A percentile compares a stretch with the other conserved stretches of the same genome.
Conservation (phyloP, 2,888 invertebrate genomes). For the Sipha maydis region DNA sequence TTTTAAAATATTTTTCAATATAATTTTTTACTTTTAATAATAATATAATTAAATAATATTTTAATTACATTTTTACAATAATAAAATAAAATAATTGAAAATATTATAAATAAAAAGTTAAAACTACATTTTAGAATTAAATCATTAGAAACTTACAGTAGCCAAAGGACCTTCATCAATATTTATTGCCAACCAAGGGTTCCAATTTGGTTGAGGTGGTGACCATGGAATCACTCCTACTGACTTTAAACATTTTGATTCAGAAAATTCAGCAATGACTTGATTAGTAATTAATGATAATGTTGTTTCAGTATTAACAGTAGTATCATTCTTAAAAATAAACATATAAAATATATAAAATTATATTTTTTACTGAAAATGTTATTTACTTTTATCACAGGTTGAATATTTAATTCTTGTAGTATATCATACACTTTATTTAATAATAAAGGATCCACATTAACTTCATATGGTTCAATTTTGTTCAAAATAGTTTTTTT, state of each 20-base stretch:
- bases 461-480: constrained; percentile 82
- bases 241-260: constrained; percentile 71
- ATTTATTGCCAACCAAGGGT: constrained; percentile 95
- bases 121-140: not conserved
- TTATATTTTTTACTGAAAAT: not conserved
- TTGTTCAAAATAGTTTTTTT: constrained; percentile 80
- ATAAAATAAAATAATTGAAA: too few relatives aligned
- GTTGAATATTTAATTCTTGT: constrained; percentile 67
- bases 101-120: not conserved
- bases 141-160: constrained; percentile 66
- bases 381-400: constrained; percentile 65
- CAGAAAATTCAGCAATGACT: constrained; percentile 75
- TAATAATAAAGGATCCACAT: constrained; percentile 78
- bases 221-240: constrained; percentile 94
- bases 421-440: constrained; percentile 72
- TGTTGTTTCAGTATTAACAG: constrained; percentile 65
- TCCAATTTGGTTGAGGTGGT: constrained; percentile 96
- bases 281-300: constrained; percentile 72
- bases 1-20: too few relatives aligned
- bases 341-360: not conserved
- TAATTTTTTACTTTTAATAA: too few relatives aligned
- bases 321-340: constrained; percentile 20
- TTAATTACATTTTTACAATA: not conserved
- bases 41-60: too few relatives aligned
- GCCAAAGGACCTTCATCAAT: constrained; percentile 93